These are phyloP conservation scores for Pelosia muscerda DNA, from an alignment of 2,888 invertebrate species.

Conservation along the genomic window DNA sequence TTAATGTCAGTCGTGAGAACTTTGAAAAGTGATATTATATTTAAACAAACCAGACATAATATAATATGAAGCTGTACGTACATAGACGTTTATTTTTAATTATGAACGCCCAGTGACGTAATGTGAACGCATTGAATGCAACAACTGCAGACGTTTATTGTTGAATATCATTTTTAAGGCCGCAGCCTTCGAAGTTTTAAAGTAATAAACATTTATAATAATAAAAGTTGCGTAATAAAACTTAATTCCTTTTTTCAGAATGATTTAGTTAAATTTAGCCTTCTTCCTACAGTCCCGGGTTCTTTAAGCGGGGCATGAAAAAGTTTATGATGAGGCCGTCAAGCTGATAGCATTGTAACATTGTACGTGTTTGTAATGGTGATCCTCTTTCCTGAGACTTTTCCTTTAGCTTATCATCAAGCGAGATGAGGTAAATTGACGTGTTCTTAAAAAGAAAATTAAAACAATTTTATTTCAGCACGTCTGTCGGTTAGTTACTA, in stretches of 20 bases:
- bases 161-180: neutral
- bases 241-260: neutral
- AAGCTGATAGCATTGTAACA: no score
- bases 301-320: no score
- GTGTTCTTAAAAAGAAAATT: no score
- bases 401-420: no score
- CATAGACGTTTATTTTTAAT: constrained; percentile 11
- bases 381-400: no score
- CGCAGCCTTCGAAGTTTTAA: neutral
- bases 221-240: neutral
- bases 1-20: constrained; percentile 8
- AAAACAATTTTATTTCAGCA: neutral
- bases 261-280: no score
- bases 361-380: no score
- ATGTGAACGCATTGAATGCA: neutral
- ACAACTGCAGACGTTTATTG: constrained; percentile 2
- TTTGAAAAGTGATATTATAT: constrained; percentile 7
- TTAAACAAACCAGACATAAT: constrained; percentile 6
- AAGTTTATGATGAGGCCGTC: no score
- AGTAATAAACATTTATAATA: neutral
- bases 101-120: constrained; percentile 7
- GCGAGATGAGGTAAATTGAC: no score
- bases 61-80: neutral
- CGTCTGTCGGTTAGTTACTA: no score
- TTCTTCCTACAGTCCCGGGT: no score